Conservation (phyloP, 2,797 vertebrate genomes). For the Bryconaethiops microstoma region DNA sequence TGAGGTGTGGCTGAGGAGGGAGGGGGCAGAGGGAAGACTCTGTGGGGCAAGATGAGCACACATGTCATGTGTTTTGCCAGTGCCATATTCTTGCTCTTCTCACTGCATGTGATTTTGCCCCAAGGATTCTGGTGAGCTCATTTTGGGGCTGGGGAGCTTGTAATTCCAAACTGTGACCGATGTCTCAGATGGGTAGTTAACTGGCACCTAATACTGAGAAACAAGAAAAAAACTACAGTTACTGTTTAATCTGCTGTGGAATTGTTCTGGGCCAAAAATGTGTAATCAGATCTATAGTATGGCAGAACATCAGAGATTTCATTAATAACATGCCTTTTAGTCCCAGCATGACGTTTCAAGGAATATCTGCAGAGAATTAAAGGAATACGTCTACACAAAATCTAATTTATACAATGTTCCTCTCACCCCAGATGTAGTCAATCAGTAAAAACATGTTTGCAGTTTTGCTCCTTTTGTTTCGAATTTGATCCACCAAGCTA, state of each 20-base stretch:
- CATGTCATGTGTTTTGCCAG: conserved; percentile 41
- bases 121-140: neutral
- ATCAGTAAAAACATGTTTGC: too few relatives aligned
- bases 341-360: too few relatives aligned
- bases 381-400: too few relatives aligned
- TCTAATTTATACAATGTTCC: too few relatives aligned
- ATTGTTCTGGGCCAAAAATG: too few relatives aligned
- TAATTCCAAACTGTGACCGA: neutral
- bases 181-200: neutral
- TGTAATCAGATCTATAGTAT: too few relatives aligned
- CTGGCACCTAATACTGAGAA: neutral
- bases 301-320: too few relatives aligned
- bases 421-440: too few relatives aligned
- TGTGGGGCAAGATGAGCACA: conserved; percentile 9
- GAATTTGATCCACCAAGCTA: too few relatives aligned
- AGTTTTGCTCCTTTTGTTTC: too few relatives aligned
- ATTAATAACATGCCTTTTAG: too few relatives aligned
- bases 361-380: too few relatives aligned
- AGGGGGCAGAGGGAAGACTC: conserved; percentile 20
- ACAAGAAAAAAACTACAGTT: neutral
- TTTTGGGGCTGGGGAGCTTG: conserved; percentile 1
- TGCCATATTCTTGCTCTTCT: conserved; percentile 28
- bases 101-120: conserved; percentile 26
- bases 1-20: conserved; percentile 11
- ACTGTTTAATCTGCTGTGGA: neutral